Percentiles rank a stretch among this genome's conserved stretches.
These are phyloP conservation scores for Aviceda subcristata DNA, from an alignment of 2,113 vertebrate species.

Conservation along the genomic window DNA sequence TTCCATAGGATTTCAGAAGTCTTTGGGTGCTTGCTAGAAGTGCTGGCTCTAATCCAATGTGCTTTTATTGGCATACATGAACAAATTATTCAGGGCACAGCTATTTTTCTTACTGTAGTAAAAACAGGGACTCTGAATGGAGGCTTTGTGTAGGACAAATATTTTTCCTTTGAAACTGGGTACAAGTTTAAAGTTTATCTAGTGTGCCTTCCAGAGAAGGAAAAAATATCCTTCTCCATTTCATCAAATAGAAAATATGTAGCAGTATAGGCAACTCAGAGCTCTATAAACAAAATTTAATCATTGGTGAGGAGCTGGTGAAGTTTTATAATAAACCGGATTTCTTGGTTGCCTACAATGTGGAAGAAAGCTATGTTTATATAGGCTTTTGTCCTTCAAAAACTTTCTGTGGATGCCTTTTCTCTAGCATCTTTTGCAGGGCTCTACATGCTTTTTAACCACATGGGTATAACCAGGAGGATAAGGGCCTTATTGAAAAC, in stretches of 20 bases:
- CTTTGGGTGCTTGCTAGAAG: slow-evolving; percentile 23
- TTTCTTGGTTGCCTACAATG: neutral
- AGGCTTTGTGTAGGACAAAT: slow-evolving; percentile 48
- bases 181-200: slow-evolving; percentile 19
- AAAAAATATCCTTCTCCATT: neutral
- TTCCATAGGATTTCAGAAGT: slow-evolving; percentile 11
- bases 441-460: neutral
- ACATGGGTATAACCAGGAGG: neutral
- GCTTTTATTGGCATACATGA: slow-evolving; percentile 54
- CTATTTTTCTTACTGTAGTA: slow-evolving; percentile 56
- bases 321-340: neutral
- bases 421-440: neutral
- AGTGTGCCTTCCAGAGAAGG: neutral
- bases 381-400: neutral
- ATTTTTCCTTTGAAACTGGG: slow-evolving; percentile 33
- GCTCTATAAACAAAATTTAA: neutral
- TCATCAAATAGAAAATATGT: neutral
- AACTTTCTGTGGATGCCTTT: neutral
- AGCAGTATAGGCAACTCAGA: neutral
- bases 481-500: neutral
- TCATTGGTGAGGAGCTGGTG: neutral
- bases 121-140: slow-evolving; percentile 56
- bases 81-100: slow-evolving; percentile 46
- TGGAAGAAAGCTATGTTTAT: neutral
- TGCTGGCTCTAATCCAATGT: slow-evolving; percentile 35